phyloP scores from a whole-genome alignment of 2,113 vertebrate species.

The Gallinago undulata region DNA sequence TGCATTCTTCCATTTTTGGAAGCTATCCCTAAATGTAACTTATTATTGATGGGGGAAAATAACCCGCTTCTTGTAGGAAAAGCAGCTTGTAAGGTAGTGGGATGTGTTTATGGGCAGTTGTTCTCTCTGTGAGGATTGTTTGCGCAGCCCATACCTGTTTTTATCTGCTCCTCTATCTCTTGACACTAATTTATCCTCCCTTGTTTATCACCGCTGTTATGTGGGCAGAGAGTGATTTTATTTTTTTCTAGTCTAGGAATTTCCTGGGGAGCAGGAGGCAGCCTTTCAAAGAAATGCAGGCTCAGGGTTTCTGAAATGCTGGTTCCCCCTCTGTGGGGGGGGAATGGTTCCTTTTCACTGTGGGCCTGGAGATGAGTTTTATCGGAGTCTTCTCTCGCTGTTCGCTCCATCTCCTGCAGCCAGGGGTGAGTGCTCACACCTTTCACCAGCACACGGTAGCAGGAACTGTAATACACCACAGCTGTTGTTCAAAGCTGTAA shows the following conservation, averaged over 20 bases:
- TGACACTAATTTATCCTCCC: not conserved
- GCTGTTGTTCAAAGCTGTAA: not conserved
- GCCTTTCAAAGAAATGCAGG: not conserved
- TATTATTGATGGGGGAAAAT: not conserved
- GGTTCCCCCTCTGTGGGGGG: not conserved
- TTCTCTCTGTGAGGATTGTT: not conserved
- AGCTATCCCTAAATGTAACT: not conserved
- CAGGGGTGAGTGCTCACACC: not conserved
- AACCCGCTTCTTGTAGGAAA: not conserved
- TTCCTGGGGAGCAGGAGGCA: not conserved
- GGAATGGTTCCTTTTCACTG: not conserved
- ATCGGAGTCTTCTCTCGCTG: not conserved
- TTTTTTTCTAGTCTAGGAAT: not conserved
- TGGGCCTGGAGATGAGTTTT: no score
- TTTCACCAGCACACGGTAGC: rapidly evolving
- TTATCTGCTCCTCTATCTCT: not conserved
- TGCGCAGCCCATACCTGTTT: not conserved
- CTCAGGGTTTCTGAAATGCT: not conserved
- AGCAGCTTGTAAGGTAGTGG: not conserved
- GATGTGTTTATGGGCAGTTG: not conserved
- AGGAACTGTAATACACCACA: not conserved
- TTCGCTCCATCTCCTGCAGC: not conserved
- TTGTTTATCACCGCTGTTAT: not conserved
- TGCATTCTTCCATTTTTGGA: not conserved
- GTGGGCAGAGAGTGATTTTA: not conserved